Conservation (phyloP, 2,888 invertebrate species). For the Hyposoter didymator region DNA sequence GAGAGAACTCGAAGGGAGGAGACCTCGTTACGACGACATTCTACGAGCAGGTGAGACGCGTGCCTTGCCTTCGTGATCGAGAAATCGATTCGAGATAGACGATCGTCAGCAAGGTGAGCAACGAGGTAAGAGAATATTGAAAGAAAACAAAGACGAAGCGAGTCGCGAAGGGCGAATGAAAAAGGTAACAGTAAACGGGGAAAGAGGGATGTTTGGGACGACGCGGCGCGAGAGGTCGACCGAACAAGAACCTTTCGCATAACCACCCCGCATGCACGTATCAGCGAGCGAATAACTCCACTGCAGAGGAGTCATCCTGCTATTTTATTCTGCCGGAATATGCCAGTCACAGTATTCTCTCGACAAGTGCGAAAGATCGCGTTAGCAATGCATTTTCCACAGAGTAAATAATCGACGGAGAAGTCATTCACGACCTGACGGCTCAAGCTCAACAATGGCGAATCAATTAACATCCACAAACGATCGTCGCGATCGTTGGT, state of each 20-base stretch:
- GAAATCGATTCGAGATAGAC: slow-evolving; percentile 73
- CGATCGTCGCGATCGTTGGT: slow-evolving; percentile 36
- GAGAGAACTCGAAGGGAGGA: slow-evolving; percentile 69
- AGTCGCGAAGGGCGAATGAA: slow-evolving; percentile 36
- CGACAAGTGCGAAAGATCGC: slow-evolving; percentile 68
- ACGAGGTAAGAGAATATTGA: slow-evolving; percentile 48
- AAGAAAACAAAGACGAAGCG: slow-evolving; percentile 70
- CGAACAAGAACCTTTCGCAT: slow-evolving; percentile 43
- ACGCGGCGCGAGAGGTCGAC: slow-evolving; percentile 65
- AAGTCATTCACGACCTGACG: background rate
- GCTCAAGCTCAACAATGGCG: slow-evolving; percentile 73
- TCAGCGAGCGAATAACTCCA: slow-evolving; percentile 65
- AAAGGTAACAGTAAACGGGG: slow-evolving; percentile 55
- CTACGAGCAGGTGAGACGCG: slow-evolving; percentile 82
- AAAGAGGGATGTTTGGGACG: slow-evolving; percentile 65
- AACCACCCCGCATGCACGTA: slow-evolving; percentile 49
- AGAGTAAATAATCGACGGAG: slow-evolving; percentile 20
- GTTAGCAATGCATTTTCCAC: slow-evolving; percentile 46
- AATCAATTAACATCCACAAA: slow-evolving; percentile 74
- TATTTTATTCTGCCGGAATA: slow-evolving; percentile 70
- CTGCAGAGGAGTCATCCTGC: slow-evolving; percentile 65
- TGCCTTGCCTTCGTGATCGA: slow-evolving; percentile 84
- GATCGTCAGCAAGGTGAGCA: slow-evolving; percentile 52
- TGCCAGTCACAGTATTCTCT: slow-evolving; percentile 69
- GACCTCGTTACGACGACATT: slow-evolving; percentile 84